Conservation (phyloP, 2,113 vertebrate species). For the Agapornis roseicollis region DNA sequence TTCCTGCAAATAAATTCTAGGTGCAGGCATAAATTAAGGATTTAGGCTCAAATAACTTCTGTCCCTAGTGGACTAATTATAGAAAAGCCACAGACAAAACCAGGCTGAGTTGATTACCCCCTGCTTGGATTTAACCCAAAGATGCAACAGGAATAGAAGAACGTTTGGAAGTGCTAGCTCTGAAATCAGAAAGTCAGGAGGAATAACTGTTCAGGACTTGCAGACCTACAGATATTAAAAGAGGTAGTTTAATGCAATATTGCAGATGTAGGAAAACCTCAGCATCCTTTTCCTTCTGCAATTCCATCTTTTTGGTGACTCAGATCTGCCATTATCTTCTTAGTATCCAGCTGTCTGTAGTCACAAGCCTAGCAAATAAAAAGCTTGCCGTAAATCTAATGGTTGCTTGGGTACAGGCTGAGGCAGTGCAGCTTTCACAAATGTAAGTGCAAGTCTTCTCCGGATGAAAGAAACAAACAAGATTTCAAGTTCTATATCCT, state of each 20-base stretch:
- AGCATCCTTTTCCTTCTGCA: neutral
- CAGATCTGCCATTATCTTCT: slow-evolving; percentile 12
- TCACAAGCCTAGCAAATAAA: slow-evolving; percentile 31
- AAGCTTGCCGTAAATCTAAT: neutral
- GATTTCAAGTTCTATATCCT: neutral
- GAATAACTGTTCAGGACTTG: neutral
- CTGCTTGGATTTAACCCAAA: neutral
- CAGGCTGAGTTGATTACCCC: neutral
- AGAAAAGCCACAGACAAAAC: neutral
- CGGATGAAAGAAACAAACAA: neutral
- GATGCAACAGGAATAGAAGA: neutral
- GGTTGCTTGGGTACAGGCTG: slow-evolving; percentile 16
- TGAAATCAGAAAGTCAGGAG: neutral
- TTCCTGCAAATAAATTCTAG: neutral
- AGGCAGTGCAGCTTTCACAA: neutral
- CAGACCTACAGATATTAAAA: neutral
- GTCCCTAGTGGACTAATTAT: neutral
- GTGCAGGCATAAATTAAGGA: neutral
- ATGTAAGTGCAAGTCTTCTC: neutral
- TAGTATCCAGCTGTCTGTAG: slow-evolving; percentile 11
- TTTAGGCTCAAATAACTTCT: neutral
- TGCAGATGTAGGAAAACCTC: neutral
- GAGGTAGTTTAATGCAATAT: neutral
- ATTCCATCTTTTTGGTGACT: neutral
- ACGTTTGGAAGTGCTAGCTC: neutral